These are phyloP conservation scores for Promerops cafer DNA, from an alignment of 2,113 vertebrate species.

Conservation along the genomic window DNA sequence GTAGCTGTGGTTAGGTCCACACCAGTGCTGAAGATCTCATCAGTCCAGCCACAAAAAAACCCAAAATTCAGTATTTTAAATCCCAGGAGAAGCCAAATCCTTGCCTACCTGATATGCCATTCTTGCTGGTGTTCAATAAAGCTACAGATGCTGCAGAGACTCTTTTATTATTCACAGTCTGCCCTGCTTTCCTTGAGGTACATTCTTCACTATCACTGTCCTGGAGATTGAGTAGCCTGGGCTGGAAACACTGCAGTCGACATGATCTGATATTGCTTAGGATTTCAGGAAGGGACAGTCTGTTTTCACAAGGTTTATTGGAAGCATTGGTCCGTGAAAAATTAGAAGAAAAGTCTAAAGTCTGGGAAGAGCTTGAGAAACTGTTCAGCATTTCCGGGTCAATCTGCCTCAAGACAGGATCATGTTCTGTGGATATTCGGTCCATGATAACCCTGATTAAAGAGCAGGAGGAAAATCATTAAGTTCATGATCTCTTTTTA, in stretches of 20 bases:
- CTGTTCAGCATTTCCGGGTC: slow-evolving; percentile 82
- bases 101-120: slow-evolving; percentile 80
- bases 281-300: slow-evolving; percentile 84
- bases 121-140: slow-evolving; percentile 80
- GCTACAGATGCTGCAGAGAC: slow-evolving; percentile 76
- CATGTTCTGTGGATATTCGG: slow-evolving; percentile 81
- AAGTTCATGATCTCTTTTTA: neutral
- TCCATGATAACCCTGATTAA: slow-evolving; percentile 83
- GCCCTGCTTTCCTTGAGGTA: slow-evolving; percentile 80
- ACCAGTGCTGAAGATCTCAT: neutral
- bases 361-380: slow-evolving; percentile 77
- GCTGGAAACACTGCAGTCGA: slow-evolving; percentile 89
- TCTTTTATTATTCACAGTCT: slow-evolving; percentile 76
- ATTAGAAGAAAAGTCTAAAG: slow-evolving; percentile 76
- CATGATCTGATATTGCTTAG: slow-evolving; percentile 90
- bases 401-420: slow-evolving; percentile 80
- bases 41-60: neutral
- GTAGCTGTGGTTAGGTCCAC: neutral
- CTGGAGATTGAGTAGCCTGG: slow-evolving; percentile 76
- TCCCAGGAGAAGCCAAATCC: neutral
- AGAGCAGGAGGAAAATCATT: neutral
- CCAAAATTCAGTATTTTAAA: neutral
- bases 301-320: slow-evolving; percentile 83
- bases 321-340: slow-evolving; percentile 83
- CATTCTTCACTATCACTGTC: slow-evolving; percentile 76